Percentiles rank a stretch among this genome's conserved stretches.
Conservation (phyloP, 2,888 invertebrate genomes). For the Chloroclysta siterata region DNA sequence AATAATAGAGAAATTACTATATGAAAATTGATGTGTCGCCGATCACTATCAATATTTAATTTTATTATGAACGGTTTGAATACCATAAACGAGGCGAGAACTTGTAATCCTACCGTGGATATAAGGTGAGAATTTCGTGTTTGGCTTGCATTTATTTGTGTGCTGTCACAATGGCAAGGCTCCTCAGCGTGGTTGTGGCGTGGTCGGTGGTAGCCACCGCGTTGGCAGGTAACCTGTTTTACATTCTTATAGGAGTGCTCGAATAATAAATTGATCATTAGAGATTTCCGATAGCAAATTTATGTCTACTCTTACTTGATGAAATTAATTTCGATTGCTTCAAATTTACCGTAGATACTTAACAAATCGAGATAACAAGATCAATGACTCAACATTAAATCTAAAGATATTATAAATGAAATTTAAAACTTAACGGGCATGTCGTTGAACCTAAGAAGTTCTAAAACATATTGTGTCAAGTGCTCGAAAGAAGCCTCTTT, state of each 20-base stretch:
- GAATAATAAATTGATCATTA: slow-evolving; percentile 10
- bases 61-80: slow-evolving; percentile 66
- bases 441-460: no score
- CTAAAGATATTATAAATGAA: no score
- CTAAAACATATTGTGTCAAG: no score
- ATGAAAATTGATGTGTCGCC: slow-evolving; percentile 57
- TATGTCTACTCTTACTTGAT: neutral
- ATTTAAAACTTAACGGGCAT: no score
- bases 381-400: no score
- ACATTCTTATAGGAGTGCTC: slow-evolving; percentile 1
- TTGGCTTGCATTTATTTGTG: slow-evolving; percentile 61
- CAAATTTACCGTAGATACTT: no score
- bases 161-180: slow-evolving; percentile 59
- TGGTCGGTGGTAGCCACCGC: slow-evolving; percentile 41
- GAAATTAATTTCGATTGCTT: neutral
- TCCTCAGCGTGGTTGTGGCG: slow-evolving; percentile 44
- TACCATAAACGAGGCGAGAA: slow-evolving; percentile 53
- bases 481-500: no score
- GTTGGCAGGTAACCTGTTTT: slow-evolving; percentile 51
- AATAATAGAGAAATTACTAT: slow-evolving; percentile 62
- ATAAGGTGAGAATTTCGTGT: slow-evolving; percentile 61
- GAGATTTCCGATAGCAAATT: slow-evolving; percentile 15
- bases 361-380: no score
- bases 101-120: slow-evolving; percentile 64
- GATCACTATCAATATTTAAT: slow-evolving; percentile 48